A percentile compares a stretch with the other conserved stretches of the same genome.
These are phyloP conservation scores for Macrophya alboannulata DNA, from an alignment of 2,888 invertebrate genomes.

Conservation along the genomic window DNA sequence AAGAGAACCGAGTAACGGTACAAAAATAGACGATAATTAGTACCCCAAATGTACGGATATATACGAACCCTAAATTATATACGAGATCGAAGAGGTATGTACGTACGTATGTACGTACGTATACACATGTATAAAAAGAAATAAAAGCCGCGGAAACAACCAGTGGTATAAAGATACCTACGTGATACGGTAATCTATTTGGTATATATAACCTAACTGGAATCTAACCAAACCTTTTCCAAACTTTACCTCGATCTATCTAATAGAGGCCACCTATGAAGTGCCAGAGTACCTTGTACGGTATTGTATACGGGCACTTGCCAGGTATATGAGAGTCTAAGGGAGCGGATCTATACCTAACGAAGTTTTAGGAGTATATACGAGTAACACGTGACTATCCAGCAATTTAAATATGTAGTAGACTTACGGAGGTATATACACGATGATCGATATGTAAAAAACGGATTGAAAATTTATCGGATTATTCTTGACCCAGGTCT, in stretches of 20 bases:
- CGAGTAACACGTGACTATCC: slow-evolving; percentile 12
- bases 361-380: neutral
- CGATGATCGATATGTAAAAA: slow-evolving; percentile 32
- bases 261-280: slow-evolving; percentile 44
- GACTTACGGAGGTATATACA: neutral
- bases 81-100: neutral
- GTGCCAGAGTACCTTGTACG: neutral
- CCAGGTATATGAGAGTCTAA: neutral
- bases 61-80: neutral
- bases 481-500: neutral
- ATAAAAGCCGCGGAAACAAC: neutral
- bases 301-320: neutral
- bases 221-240: slow-evolving; percentile 13
- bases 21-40: neutral
- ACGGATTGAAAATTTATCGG: neutral
- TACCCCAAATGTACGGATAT: neutral
- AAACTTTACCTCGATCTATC: slow-evolving; percentile 27
- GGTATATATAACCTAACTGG: neutral
- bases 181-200: neutral
- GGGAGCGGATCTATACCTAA: neutral
- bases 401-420: slow-evolving; percentile 20
- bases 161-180: neutral
- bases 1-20: neutral
- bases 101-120: too few species aligned
- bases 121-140: neutral